Evolutionary conservation across 2,797 vertebrate species (phyloP).

Genomic region (Eupleurogrammus muticus): DNA sequence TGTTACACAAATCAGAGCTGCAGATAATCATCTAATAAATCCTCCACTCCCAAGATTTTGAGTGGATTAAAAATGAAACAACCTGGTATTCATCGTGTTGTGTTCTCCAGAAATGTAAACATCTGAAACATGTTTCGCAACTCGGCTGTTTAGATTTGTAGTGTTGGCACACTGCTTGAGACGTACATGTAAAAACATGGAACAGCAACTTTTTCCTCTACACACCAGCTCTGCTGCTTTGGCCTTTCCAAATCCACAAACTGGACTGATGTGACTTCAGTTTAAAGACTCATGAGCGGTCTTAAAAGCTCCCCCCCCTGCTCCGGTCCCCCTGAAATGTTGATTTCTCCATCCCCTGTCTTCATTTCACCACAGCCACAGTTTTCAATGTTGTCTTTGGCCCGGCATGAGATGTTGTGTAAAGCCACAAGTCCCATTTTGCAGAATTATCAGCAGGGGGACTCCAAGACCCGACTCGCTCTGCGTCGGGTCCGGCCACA

Average conservation of each 20-base stretch:
- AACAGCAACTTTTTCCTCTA: slow-evolving; percentile 8
- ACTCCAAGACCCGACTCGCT: slow-evolving; percentile 36
- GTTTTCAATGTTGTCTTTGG: slow-evolving; percentile 64
- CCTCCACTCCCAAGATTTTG: slow-evolving; percentile 44
- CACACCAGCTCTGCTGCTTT: background rate
- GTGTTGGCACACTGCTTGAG: background rate
- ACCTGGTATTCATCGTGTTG: slow-evolving; percentile 52
- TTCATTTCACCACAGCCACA: slow-evolving; percentile 56
- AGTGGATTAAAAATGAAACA: slow-evolving; percentile 55
- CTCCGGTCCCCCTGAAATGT: slow-evolving; percentile 22
- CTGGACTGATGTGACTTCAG: slow-evolving; percentile 43
- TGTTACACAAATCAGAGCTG: slow-evolving; percentile 76
- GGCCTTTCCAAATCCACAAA: slow-evolving; percentile 33
- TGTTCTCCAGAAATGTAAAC: slow-evolving; percentile 60
- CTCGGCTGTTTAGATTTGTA: slow-evolving; percentile 19
- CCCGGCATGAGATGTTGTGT: slow-evolving; percentile 54
- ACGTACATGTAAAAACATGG: slow-evolving; percentile 12
- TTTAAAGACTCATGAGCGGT: slow-evolving; percentile 35
- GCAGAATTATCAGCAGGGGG: slow-evolving; percentile 56
- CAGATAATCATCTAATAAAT: slow-evolving; percentile 68
- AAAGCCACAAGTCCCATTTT: slow-evolving; percentile 69
- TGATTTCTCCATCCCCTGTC: slow-evolving; percentile 40
- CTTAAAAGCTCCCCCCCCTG: slow-evolving; percentile 21
- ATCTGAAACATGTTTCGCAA: slow-evolving; percentile 57
- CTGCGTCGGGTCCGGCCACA: slow-evolving; percentile 10